These are phyloP conservation scores for Anguilla anguilla DNA, from an alignment of 2,797 vertebrate genomes.

Conservation along the genomic window DNA sequence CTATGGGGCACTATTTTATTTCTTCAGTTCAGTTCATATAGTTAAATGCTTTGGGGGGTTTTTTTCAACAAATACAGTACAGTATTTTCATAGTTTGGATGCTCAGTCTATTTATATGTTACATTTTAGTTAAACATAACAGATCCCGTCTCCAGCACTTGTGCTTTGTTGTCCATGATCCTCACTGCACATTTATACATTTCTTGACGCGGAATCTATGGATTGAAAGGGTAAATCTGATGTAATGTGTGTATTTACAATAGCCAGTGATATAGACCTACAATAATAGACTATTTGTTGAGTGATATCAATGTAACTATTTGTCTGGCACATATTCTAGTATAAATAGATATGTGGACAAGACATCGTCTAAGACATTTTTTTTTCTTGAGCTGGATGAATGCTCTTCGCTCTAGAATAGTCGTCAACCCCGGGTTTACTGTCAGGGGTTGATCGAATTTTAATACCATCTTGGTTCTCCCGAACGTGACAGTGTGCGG, in stretches of 20 bases:
- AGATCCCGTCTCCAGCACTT: background rate
- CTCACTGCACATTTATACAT: background rate
- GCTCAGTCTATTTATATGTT: background rate
- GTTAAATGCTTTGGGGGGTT: background rate
- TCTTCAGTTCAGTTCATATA: background rate
- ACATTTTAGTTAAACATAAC: background rate
- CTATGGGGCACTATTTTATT: background rate
- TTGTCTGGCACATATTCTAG: background rate
- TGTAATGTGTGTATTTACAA: background rate
- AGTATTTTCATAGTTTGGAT: background rate
- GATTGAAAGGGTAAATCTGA: background rate
- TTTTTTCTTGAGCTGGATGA: background rate
- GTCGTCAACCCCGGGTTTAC: constrained; percentile 35
- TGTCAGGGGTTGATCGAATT: constrained; percentile 37
- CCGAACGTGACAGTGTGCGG: constrained; percentile 27
- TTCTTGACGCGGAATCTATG: background rate
- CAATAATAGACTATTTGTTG: background rate
- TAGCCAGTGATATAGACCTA: no score
- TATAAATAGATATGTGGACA: background rate
- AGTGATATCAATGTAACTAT: background rate
- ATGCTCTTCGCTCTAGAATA: constrained; percentile 4
- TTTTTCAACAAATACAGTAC: background rate
- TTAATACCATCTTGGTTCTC: constrained; percentile 39
- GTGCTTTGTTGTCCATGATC: background rate
- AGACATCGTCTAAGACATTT: background rate